Evolutionary conservation across 2,113 vertebrate genomes (phyloP), one percentile per base, ranked within the genome.

Genomic region (Acrocephalus kingi): DNA sequence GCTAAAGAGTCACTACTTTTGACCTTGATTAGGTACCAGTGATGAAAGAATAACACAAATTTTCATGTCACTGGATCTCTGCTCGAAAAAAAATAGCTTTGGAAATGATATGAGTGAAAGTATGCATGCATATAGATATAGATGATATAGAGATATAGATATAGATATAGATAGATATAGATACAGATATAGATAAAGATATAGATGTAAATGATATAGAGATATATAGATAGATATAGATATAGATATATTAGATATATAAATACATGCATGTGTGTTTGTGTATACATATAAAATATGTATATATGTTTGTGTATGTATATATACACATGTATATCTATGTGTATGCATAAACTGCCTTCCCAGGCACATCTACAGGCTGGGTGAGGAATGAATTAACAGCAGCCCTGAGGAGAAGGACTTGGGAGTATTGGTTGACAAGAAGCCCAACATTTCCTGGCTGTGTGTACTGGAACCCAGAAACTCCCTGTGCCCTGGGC

Each of bases 251-350:
- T n/a, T n/a, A 30, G 10, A 25, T 19, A 12, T 22, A 1, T 35
- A 2, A 27, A 2, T 5, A 7, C 8, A 33, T 67, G 17, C 13
- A 28, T 69, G 27, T 30, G 11, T 48, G 19, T n/a, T 11, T 31
- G 7, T 61, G 30, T 52, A 33, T 31, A 19, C 6, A 6, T n/a
- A 2, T 31, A 4, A 9, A 28, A 18, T 69, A 30, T 2, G 6
- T 23, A 15, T 24, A 1, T 45, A 2, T n/a, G 2, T 4, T 2
- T 33, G 1, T 21, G 3, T 31, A 5, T 71, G 4, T 23, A 15
- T 37, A 15, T 27, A 22, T 2, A 27, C 1, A 62, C 2, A 35
- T 10, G 11, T 2, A 19, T 9, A 22, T 43, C 15, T 13, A 17
- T 18, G 18, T 24, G 35, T 51, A 28, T 30, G 23, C 25, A 41